Percentiles rank a stretch among this genome's conserved stretches.
Evolutionary conservation across 2,797 vertebrate genomes (phyloP).

Genomic region (Notamacropus eugenii): DNA sequence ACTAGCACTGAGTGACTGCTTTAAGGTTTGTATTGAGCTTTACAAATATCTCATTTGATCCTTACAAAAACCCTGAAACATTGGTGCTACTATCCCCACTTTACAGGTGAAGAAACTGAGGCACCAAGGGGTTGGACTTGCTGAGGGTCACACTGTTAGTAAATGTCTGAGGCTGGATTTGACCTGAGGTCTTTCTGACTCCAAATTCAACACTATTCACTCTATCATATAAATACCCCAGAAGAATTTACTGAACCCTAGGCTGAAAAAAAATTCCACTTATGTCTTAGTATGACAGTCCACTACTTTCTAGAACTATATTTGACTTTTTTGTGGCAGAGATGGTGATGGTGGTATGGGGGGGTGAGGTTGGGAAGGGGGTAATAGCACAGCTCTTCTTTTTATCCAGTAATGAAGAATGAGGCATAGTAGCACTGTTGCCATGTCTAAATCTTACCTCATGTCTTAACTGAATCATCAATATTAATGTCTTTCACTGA

Average conservation of each 20-base stretch:
- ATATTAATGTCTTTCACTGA: constrained; percentile 36
- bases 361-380: background rate
- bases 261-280: background rate
- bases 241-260: background rate
- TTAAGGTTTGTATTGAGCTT: background rate
- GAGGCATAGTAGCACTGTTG: background rate
- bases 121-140: background rate
- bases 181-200: background rate
- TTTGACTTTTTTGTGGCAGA: background rate
- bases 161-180: background rate
- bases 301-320: background rate
- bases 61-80: background rate
- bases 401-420: constrained; percentile 16
- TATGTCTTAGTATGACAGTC: background rate
- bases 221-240: background rate
- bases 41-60: background rate
- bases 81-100: background rate
- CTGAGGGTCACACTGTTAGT: background rate
- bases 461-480: constrained; percentile 6
- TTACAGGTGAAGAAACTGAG: background rate
- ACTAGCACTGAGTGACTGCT: background rate
- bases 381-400: background rate
- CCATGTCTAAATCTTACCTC: constrained; percentile 10
- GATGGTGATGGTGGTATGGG: background rate
- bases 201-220: background rate